Percentiles rank a stretch among this genome's conserved stretches.
Evolutionary conservation across 2,888 invertebrate genomes (phyloP).

Genomic region (Morinoia aosen): DNA sequence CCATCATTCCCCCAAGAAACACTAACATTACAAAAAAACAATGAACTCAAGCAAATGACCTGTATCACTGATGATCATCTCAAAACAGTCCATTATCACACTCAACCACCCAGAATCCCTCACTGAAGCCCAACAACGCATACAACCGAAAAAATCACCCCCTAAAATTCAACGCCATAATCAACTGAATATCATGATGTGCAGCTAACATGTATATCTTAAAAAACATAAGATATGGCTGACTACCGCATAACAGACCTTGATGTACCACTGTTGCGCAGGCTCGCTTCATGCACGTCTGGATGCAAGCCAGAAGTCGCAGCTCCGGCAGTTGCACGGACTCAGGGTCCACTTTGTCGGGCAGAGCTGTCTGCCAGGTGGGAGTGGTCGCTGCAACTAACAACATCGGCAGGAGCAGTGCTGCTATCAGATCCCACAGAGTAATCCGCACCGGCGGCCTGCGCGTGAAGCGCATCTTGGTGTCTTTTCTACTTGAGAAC

Average conservation of each 20-base stretch:
- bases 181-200: background rate
- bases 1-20: too few relatives aligned
- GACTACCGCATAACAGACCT: background rate
- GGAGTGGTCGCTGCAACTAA: background rate
- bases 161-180: background rate
- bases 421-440: too few relatives aligned
- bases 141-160: background rate
- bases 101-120: background rate
- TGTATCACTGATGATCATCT: too few relatives aligned
- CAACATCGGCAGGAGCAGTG: background rate
- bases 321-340: background rate
- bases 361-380: background rate
- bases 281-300: background rate
- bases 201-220: background rate
- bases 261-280: background rate
- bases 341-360: background rate
- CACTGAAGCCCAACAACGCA: background rate
- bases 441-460: too few relatives aligned
- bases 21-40: too few relatives aligned
- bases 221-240: background rate
- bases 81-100: too few relatives aligned
- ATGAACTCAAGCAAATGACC: too few relatives aligned
- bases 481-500: too few relatives aligned
- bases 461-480: too few relatives aligned
- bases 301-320: background rate